Conservation (phyloP, 1,140 invertebrate genomes). For the Lerema accius region DNA sequence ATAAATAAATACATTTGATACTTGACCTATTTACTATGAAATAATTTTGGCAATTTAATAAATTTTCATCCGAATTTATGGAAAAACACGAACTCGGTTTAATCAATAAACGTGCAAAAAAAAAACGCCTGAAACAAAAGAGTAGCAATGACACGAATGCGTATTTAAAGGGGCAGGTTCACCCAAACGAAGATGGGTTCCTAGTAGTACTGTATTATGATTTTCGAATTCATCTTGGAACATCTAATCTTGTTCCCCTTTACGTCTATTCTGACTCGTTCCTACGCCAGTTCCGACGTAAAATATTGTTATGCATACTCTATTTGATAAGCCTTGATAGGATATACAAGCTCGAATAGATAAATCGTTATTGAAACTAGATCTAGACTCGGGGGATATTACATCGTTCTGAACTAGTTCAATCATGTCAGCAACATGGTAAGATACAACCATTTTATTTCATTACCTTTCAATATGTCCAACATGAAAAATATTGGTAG, state of each 20-base stretch:
- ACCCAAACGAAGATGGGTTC: neutral
- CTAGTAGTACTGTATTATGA: too few species aligned
- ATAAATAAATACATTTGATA: too few species aligned
- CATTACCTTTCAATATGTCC: neutral
- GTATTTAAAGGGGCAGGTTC: neutral
- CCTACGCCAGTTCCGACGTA: slow-evolving; percentile 10
- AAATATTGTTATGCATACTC: slow-evolving; percentile 33
- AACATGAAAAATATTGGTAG: neutral
- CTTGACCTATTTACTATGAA: too few species aligned
- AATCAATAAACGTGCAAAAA: too few species aligned
- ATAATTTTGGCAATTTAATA: too few species aligned
- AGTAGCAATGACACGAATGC: neutral
- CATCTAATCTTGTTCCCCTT: neutral
- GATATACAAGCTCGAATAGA: slow-evolving; percentile 27
- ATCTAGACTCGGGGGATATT: slow-evolving; percentile 26
- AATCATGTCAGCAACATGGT: slow-evolving; percentile 29
- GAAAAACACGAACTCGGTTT: too few species aligned
- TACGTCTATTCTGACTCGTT: neutral
- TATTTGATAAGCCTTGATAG: slow-evolving; percentile 31
- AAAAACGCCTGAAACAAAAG: too few species aligned
- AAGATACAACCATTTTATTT: slow-evolving; percentile 19
- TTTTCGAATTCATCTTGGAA: neutral
- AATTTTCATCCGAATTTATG: too few species aligned
- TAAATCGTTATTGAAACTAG: slow-evolving; percentile 33
- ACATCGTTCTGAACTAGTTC: slow-evolving; percentile 23